These are phyloP conservation scores for Pseudococcus viburni DNA, from an alignment of 2,888 invertebrate species.

Conservation along the genomic window DNA sequence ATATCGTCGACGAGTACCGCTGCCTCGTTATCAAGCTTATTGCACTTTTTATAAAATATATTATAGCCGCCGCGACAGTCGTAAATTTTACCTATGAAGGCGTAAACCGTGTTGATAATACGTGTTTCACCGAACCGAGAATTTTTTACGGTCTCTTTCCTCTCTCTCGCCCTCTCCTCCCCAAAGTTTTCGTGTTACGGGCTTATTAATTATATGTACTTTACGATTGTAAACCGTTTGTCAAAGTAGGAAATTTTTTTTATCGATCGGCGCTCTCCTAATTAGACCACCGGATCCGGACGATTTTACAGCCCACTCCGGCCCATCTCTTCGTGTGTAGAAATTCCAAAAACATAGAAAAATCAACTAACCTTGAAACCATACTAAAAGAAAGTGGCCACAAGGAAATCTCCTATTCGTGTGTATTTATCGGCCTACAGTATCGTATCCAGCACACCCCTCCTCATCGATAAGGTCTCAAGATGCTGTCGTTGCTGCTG, in stretches of 20 bases:
- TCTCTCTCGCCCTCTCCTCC: neutral
- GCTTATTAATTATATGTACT: slow-evolving; percentile 24
- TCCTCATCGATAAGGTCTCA: neutral
- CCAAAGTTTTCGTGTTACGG: neutral
- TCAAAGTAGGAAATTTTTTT: slow-evolving; percentile 30
- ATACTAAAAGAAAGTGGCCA: slow-evolving; percentile 22
- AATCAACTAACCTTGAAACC: slow-evolving; percentile 28
- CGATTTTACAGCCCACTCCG: neutral
- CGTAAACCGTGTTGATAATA: slow-evolving; percentile 31
- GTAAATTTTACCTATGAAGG: slow-evolving; percentile 31
- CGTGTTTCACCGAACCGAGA: slow-evolving; percentile 22
- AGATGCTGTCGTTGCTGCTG: neutral
- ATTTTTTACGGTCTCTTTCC: slow-evolving; percentile 24
- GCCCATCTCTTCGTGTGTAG: neutral
- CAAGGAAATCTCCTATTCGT: slow-evolving; percentile 5
- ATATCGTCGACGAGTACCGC: neutral
- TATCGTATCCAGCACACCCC: neutral
- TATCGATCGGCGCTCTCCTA: neutral
- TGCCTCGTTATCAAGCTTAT: slow-evolving; percentile 23
- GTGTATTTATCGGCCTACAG: slow-evolving; percentile 20
- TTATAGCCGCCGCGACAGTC: slow-evolving; percentile 3
- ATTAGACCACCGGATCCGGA: neutral
- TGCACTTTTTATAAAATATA: slow-evolving; percentile 22
- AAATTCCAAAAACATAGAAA: neutral
- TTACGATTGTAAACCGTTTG: slow-evolving; percentile 10